Conservation (phyloP, 2,888 invertebrate genomes). For the Macaria liturata region DNA sequence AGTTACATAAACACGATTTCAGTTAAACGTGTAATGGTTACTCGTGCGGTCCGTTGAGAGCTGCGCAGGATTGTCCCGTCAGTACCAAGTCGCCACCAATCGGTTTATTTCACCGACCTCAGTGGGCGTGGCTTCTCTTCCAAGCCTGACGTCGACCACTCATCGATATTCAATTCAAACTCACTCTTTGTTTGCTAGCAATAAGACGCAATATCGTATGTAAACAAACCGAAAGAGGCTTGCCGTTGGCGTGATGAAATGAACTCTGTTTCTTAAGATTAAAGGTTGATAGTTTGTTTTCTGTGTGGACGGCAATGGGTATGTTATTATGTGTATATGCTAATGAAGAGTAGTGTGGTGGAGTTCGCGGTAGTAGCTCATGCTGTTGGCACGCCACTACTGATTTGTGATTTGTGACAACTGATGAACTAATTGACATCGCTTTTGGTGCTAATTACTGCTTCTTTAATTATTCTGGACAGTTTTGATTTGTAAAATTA, state of each 20-base stretch:
- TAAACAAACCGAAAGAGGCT: constrained; percentile 28
- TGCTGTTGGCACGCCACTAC: constrained; percentile 75
- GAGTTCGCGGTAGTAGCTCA: constrained; percentile 79
- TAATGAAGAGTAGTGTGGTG: constrained; percentile 74
- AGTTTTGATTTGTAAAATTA: constrained; percentile 7
- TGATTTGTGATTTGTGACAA: constrained; percentile 68
- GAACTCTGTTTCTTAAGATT: constrained; percentile 38
- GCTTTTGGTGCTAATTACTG: constrained; percentile 21
- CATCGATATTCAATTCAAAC: constrained; percentile 33
- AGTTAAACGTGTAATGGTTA: constrained; percentile 45
- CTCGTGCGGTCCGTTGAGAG: constrained; percentile 59
- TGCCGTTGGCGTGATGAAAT: constrained; percentile 39
- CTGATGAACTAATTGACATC: constrained; percentile 36
- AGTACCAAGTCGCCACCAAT: constrained; percentile 65
- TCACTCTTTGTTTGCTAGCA: constrained; percentile 30
- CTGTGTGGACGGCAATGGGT: constrained; percentile 48
- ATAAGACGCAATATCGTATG: constrained; percentile 42
- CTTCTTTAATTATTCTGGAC: constrained; percentile 9
- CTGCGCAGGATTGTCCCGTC: constrained; percentile 74
- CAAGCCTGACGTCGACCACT: constrained; percentile 33
- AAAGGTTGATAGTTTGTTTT: constrained; percentile 50
- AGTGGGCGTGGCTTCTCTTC: constrained; percentile 63
- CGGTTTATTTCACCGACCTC: constrained; percentile 67
- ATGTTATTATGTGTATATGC: constrained; percentile 73
- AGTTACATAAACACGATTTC: constrained; percentile 37